Evolutionary conservation across 2,797 vertebrate genomes (phyloP).

Genomic region (Prunella strophiata): DNA sequence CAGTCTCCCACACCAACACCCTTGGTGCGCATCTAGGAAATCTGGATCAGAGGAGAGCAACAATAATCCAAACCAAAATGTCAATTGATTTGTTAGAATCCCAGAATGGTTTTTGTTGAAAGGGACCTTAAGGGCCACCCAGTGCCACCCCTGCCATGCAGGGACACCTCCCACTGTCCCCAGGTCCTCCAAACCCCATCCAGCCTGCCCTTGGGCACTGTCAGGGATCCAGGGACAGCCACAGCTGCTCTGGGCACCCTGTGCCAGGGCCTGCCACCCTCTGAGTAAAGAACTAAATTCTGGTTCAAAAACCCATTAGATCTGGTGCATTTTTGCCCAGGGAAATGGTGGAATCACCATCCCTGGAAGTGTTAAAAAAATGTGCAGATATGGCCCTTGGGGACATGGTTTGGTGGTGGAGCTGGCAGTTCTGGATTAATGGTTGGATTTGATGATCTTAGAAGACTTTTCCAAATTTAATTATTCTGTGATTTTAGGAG

Average conservation of each 20-base stretch:
- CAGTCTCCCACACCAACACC: background rate
- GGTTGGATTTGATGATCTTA: background rate
- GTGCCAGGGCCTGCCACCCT: background rate
- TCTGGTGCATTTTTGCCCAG: background rate
- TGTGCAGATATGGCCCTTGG: background rate
- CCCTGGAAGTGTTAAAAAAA: background rate
- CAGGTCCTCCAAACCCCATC: accelerated
- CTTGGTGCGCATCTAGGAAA: background rate
- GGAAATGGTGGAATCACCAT: background rate
- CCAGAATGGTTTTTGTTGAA: background rate
- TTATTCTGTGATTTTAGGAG: background rate
- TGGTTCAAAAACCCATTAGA: background rate
- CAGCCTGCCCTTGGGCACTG: accelerated
- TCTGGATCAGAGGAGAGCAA: background rate
- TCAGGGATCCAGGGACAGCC: background rate
- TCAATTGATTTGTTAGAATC: background rate
- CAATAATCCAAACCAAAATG: background rate
- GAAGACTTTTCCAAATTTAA: background rate
- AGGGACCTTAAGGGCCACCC: accelerated
- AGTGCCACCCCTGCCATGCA: background rate
- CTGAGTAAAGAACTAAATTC: background rate
- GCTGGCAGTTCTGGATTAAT: background rate
- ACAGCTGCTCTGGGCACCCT: background rate
- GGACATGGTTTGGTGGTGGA: background rate
- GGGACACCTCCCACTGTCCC: background rate